Evolutionary conservation across 2,113 vertebrate species (phyloP).

Genomic region (Misgurnus anguillicaudatus): DNA sequence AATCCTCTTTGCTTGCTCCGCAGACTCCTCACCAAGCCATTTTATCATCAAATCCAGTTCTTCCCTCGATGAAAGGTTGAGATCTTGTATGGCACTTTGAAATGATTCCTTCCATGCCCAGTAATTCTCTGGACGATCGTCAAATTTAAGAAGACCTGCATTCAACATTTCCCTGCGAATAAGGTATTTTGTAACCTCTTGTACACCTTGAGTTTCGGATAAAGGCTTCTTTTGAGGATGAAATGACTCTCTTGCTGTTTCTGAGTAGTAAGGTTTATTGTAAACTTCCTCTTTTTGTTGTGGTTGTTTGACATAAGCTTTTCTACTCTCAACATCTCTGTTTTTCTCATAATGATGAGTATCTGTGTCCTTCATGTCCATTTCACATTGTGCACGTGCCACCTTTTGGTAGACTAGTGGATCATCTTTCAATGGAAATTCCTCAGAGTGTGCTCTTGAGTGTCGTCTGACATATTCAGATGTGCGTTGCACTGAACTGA

Average conservation of each 20-base stretch:
- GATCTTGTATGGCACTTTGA: neutral
- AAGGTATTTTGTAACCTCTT: neutral
- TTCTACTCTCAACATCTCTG: neutral
- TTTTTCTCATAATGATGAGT: no score
- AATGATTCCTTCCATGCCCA: conserved; percentile 43
- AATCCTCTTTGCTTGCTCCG: conserved; percentile 29
- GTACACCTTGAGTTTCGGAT: neutral
- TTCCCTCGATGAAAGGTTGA: conserved; percentile 14
- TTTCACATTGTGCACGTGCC: no score
- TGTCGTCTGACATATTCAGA: no score
- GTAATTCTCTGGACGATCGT: conserved; percentile 36
- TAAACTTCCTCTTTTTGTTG: no score
- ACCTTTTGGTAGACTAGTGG: no score
- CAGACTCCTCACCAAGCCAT: conserved; percentile 29
- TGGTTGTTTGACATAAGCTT: no score
- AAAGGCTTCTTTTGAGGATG: neutral
- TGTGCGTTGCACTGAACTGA: no score
- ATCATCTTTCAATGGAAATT: no score
- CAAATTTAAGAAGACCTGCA: neutral
- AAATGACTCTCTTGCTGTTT: neutral
- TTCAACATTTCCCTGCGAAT: neutral
- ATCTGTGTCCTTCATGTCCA: no score
- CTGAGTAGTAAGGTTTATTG: no score
- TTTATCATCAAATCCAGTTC: conserved; percentile 36
- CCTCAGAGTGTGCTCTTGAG: no score